Evolutionary conservation across 2,113 vertebrate species (phyloP).

Genomic region (Lagopus leucura): DNA sequence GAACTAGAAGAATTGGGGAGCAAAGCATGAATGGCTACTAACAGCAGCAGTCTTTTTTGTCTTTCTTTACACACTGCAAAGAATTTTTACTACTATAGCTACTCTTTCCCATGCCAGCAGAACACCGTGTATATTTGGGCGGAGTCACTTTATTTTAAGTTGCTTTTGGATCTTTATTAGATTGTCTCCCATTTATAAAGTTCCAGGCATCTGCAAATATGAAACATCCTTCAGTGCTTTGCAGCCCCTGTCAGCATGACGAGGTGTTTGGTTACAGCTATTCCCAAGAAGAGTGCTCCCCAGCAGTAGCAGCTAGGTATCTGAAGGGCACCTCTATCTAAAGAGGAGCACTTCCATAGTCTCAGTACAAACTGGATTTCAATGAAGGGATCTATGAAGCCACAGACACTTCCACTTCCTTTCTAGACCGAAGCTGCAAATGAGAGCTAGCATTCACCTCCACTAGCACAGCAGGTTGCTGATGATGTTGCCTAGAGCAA

Average conservation of each 20-base stretch:
- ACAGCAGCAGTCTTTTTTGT: neutral
- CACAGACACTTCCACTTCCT: neutral
- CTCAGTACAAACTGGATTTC: neutral
- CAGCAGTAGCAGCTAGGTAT: neutral
- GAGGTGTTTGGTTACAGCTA: fast-evolving
- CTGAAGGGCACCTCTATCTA: neutral
- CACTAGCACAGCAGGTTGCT: neutral
- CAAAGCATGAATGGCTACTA: neutral
- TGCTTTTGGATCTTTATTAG: neutral
- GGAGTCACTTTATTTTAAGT: neutral
- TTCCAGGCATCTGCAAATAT: neutral
- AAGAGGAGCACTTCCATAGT: neutral
- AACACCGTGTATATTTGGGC: neutral
- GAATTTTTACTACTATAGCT: neutral
- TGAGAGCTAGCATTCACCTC: neutral
- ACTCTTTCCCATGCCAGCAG: neutral
- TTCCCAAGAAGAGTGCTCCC: neutral
- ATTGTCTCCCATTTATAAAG: neutral
- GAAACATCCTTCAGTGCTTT: neutral
- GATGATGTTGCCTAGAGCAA: neutral
- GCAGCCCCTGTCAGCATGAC: neutral
- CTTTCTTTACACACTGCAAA: neutral
- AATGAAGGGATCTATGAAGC: neutral
- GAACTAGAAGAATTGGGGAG: neutral
- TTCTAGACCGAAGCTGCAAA: neutral